These are phyloP conservation scores for Phthorimaea operculella DNA, from an alignment of 1,140 invertebrate species.

Conservation along the genomic window DNA sequence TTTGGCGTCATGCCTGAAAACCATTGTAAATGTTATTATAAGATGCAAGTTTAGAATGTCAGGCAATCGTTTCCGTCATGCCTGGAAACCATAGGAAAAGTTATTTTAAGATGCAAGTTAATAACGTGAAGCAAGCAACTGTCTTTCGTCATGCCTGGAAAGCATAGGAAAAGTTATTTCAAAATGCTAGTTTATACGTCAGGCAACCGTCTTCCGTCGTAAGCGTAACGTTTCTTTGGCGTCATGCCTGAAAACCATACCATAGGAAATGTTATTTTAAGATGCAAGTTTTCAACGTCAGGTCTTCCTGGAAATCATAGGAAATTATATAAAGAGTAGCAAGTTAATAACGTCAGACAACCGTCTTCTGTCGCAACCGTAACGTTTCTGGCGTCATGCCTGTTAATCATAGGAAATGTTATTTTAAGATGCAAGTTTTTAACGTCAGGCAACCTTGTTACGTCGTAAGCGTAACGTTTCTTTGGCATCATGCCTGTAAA, in stretches of 20 bases:
- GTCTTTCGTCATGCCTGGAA: constrained; percentile 43
- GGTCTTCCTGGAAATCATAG: no score
- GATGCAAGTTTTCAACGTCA: constrained; percentile 45
- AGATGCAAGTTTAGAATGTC: no score
- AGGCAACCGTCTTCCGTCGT: constrained; percentile 53
- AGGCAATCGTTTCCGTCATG: constrained; percentile 35
- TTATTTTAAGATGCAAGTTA: constrained; percentile 55
- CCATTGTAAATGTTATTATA: constrained; percentile 10
- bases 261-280: constrained; percentile 28
- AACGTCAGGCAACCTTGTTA: constrained; percentile 46
- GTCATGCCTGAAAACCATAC: constrained; percentile 42
- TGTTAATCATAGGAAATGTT: constrained; percentile 27
- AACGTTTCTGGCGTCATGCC: constrained; percentile 36
- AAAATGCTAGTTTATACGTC: constrained; percentile 55
- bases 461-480: constrained; percentile 53
- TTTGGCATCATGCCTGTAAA: constrained; percentile 35
- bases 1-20: constrained; percentile 39
- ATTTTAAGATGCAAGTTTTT: constrained; percentile 49
- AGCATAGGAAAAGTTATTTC: constrained; percentile 15
- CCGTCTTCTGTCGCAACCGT: constrained; percentile 50
- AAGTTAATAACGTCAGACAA: constrained; percentile 56
- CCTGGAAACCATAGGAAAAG: constrained; percentile 32
- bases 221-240: constrained; percentile 45
- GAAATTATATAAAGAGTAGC: no score
- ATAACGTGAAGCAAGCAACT: constrained; percentile 53